Conservation (phyloP, 2,797 vertebrate species). For the Podargus strigoides region DNA sequence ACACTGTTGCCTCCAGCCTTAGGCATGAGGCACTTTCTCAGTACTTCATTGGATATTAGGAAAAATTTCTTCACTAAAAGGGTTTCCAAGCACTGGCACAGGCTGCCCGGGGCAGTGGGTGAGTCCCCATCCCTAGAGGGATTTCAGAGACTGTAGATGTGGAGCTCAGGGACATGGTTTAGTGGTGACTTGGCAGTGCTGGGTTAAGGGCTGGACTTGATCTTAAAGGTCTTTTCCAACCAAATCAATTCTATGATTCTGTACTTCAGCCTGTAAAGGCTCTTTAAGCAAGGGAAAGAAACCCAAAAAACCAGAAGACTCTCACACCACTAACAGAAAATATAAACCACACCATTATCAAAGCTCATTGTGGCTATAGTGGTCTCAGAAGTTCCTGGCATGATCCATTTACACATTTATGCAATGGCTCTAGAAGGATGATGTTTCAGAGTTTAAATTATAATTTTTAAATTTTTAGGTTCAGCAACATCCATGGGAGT, state of each 20-base stretch:
- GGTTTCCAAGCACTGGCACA: too few species aligned
- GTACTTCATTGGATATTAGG: too few species aligned
- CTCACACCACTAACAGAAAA: neutral
- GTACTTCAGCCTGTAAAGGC: neutral
- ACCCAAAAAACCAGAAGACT: neutral
- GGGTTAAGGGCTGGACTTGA: too few species aligned
- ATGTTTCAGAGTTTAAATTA: neutral
- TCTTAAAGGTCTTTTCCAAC: too few species aligned
- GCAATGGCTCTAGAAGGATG: neutral
- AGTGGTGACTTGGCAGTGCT: too few species aligned
- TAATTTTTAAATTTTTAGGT: slow-evolving; percentile 57
- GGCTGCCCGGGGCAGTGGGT: too few species aligned
- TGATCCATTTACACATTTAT: neutral
- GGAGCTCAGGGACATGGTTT: too few species aligned
- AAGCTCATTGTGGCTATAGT: neutral
- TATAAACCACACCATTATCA: neutral
- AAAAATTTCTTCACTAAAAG: too few species aligned
- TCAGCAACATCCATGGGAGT: slow-evolving; percentile 76
- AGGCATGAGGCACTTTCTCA: neutral
- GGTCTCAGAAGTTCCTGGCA: neutral
- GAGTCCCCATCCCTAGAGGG: too few species aligned
- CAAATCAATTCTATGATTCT: too few species aligned
- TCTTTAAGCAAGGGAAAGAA: neutral
- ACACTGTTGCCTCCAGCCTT: neutral
- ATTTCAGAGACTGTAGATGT: too few species aligned